Evolutionary conservation across 2,113 vertebrate species (phyloP).

Genomic region (Pipa parva): DNA sequence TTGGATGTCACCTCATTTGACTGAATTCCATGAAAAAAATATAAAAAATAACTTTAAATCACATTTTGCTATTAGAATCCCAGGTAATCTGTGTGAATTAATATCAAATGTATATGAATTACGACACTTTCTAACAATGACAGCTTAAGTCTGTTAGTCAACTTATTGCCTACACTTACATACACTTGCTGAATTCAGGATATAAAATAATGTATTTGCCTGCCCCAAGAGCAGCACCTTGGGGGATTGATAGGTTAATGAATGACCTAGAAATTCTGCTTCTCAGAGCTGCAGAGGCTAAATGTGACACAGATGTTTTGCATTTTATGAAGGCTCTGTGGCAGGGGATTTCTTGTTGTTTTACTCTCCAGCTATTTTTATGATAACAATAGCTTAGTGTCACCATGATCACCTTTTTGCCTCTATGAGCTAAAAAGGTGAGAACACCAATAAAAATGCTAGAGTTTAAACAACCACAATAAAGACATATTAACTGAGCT

Average conservation of each 20-base stretch:
- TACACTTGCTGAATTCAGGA: slow-evolving; percentile 3
- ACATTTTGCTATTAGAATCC: not conserved
- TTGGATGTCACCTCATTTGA: no score
- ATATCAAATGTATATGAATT: not conserved
- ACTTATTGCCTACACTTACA: slow-evolving; percentile 3
- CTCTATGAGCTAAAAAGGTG: not conserved
- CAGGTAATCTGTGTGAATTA: not conserved
- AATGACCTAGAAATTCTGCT: slow-evolving; percentile 23
- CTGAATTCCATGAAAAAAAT: no score
- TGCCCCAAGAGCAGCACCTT: slow-evolving; percentile 25
- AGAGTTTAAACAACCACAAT: not conserved
- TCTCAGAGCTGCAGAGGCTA: slow-evolving; percentile 20
- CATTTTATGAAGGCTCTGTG: slow-evolving; percentile 25
- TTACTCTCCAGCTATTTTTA: slow-evolving; percentile 28
- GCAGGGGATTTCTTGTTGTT: slow-evolving; percentile 10
- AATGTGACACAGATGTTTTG: slow-evolving; percentile 40
- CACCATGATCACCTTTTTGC: slow-evolving; percentile 1
- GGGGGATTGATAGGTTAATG: slow-evolving; percentile 24
- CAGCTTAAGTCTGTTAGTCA: not conserved
- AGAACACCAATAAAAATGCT: not conserved
- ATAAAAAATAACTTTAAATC: not conserved
- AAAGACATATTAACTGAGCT: not conserved
- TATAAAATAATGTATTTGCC: slow-evolving; percentile 29
- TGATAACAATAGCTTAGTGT: slow-evolving; percentile 13
- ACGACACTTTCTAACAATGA: not conserved